Evolutionary conservation across 2,113 vertebrate species (phyloP).

Genomic region (Hippoglossus stenolepis): DNA sequence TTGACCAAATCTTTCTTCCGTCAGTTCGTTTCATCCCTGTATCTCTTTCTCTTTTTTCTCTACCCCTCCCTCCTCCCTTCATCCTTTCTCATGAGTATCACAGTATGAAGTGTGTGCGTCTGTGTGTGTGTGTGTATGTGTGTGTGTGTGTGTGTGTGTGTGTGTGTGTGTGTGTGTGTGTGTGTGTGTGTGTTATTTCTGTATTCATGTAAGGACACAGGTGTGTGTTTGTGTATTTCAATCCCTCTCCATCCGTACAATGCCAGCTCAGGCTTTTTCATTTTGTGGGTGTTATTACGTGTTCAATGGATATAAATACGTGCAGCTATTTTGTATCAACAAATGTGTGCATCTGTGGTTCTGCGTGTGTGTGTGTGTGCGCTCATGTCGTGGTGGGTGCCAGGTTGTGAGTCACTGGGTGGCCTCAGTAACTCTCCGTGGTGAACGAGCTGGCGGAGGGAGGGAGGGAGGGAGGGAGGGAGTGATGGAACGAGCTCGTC

Average conservation of each 20-base stretch:
- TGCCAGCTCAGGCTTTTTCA: background rate
- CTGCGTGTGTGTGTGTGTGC: background rate
- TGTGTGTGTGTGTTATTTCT: background rate
- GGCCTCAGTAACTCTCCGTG: constrained; percentile 51
- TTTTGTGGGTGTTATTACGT: background rate
- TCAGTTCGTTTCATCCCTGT: background rate
- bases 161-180: background rate
- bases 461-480: constrained; percentile 30
- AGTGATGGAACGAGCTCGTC: constrained; percentile 48
- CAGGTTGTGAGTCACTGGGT: constrained; percentile 65
- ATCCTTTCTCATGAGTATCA: constrained; percentile 23
- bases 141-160: background rate
- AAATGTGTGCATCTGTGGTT: background rate
- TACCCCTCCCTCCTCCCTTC: background rate
- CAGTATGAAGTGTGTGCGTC: constrained; percentile 19
- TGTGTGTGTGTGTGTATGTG: background rate
- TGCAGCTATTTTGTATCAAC: background rate
- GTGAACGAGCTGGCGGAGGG: constrained; percentile 46
- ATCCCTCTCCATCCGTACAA: no score
- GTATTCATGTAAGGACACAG: no score
- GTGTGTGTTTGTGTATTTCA: background rate
- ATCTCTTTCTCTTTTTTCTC: background rate
- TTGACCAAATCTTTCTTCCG: background rate
- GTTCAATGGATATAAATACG: background rate
- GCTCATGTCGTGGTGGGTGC: constrained; percentile 17